Percentiles rank a stretch among this genome's conserved stretches.
These are phyloP conservation scores for Orthonychiurus folsomi DNA, from an alignment of 2,888 invertebrate genomes.

Conservation along the genomic window DNA sequence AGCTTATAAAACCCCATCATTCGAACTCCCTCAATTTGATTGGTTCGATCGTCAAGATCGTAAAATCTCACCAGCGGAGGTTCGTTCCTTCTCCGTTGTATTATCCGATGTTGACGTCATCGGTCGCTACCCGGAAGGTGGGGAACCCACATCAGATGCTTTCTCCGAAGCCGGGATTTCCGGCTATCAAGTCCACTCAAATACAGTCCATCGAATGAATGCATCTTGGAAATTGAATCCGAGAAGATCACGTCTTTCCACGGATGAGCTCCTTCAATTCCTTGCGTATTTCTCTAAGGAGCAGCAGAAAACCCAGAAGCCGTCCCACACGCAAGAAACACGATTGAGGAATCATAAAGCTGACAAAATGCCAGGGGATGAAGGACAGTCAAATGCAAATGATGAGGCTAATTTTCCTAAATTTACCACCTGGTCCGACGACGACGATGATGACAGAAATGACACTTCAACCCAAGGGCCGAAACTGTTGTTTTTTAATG, in stretches of 20 bases:
- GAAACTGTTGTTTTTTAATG: background rate
- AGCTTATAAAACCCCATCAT: background rate
- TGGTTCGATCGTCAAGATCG: constrained; percentile 2
- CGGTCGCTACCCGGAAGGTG: constrained; percentile 27
- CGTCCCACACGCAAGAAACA: background rate
- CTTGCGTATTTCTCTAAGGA: constrained; percentile 28
- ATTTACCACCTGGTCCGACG: background rate
- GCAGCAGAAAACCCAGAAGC: too few relatives aligned
- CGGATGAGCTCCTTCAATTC: constrained; percentile 34
- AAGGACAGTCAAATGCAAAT: background rate
- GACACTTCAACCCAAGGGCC: constrained; percentile 5
- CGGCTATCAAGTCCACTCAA: constrained; percentile 37
- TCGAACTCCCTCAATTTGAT: background rate
- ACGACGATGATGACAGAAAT: background rate
- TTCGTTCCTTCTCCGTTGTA: constrained; percentile 38
- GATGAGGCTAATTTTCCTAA: background rate
- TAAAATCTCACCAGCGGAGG: constrained; percentile 28
- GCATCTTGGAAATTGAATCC: constrained; percentile 39
- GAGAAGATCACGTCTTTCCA: constrained; percentile 24
- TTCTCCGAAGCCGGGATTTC: constrained; percentile 36
- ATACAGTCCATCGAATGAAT: constrained; percentile 40
- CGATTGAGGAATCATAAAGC: background rate
- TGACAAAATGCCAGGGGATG: background rate
- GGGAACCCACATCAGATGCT: constrained; percentile 20
- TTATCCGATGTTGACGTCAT: constrained; percentile 39